phyloP scores from a whole-genome alignment of 2,888 invertebrate species.

The Acronicta psi region DNA sequence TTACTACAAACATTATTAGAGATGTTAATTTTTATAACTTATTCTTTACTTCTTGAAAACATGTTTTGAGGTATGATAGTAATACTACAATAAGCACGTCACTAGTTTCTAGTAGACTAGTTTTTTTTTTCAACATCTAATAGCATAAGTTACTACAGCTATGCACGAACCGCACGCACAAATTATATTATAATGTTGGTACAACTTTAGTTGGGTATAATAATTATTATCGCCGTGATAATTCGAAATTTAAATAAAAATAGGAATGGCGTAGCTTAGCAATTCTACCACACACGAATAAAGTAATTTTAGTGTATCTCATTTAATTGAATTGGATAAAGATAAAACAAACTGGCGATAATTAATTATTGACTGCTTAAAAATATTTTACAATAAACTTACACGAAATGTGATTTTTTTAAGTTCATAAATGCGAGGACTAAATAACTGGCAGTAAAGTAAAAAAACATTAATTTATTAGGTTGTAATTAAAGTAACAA shows the following conservation, averaged over 20 bases:
- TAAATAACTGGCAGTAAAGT: conserved; percentile 80
- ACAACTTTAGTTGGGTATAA: conserved; percentile 3
- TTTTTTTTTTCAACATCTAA: conserved; percentile 44
- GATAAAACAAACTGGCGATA: conserved; percentile 6
- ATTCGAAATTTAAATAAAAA: background rate
- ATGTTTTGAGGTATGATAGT: conserved; percentile 58
- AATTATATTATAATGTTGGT: conserved; percentile 14
- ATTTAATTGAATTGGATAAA: background rate
- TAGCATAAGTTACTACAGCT: conserved; percentile 45
- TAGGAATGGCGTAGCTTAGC: background rate
- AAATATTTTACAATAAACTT: conserved; percentile 58
- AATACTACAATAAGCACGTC: conserved; percentile 52
- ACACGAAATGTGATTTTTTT: conserved; percentile 55
- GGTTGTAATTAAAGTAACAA: conserved; percentile 61
- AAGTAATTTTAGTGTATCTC: too few species aligned
- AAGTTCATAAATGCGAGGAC: conserved; percentile 82
- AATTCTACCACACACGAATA: background rate
- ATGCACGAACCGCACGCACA: conserved; percentile 23
- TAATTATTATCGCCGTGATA: background rate
- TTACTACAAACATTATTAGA: conserved; percentile 32
- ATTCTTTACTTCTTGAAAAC: conserved; percentile 37
- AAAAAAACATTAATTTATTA: conserved; percentile 64
- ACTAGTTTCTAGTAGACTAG: conserved; percentile 56
- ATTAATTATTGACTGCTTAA: conserved; percentile 44
- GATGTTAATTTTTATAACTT: conserved; percentile 24